Evolutionary conservation across 2,888 invertebrate genomes (phyloP).

Genomic region (Geotrupes spiniger): DNA sequence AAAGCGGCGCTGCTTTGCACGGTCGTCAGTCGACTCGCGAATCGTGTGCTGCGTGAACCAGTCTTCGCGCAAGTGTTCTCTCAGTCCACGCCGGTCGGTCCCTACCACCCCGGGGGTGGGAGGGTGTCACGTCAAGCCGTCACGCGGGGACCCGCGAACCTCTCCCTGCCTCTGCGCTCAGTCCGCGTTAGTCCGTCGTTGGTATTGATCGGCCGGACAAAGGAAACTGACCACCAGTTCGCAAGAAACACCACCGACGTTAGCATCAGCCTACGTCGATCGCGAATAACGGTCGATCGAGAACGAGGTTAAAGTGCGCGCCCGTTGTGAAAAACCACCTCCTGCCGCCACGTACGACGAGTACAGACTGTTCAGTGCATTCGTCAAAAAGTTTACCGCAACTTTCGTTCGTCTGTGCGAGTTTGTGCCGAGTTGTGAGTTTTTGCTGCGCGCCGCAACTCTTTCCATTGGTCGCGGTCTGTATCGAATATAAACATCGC

Average conservation of each 20-base stretch:
- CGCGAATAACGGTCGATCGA: constrained; percentile 20
- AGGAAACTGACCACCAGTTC: constrained; percentile 55
- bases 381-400: constrained; percentile 15
- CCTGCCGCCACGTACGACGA: constrained; percentile 22
- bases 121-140: constrained; percentile 61
- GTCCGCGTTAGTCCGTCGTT: constrained; percentile 43
- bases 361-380: constrained; percentile 2
- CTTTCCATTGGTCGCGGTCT: constrained; percentile 36
- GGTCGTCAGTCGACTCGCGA: constrained; percentile 28
- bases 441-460: constrained; percentile 44
- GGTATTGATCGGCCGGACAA: constrained; percentile 52
- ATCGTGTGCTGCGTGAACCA: constrained; percentile 44
- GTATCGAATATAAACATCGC: constrained; percentile 34
- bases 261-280: constrained; percentile 15
- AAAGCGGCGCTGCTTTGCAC: constrained; percentile 10
- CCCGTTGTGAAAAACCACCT: constrained; percentile 28
- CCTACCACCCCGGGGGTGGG: constrained; percentile 52
- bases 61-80: constrained; percentile 44
- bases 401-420: constrained; percentile 37
- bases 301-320: constrained; percentile 23
- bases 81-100: constrained; percentile 27
- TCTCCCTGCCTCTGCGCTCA: constrained; percentile 42
- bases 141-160: constrained; percentile 49
- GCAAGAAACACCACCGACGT: constrained; percentile 36
- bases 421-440: constrained; percentile 35